Percentiles rank a stretch among this genome's conserved stretches.
Evolutionary conservation across 2,888 invertebrate species (phyloP).

Genomic region (Amblyjoppa fuscipennis): DNA sequence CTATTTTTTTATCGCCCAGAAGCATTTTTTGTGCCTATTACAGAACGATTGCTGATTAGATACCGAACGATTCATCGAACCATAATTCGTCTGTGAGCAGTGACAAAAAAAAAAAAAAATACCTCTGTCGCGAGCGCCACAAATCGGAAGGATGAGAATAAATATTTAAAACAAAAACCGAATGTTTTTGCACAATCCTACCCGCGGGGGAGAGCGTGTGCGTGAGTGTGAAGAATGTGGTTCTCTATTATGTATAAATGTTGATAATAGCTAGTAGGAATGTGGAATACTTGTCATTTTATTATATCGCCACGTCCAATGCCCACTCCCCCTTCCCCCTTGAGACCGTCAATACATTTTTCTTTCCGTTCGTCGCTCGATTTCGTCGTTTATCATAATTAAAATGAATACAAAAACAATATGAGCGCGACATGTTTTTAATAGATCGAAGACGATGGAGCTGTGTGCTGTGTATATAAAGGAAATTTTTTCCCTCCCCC

Average conservation of each 20-base stretch:
- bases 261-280: slow-evolving; percentile 83
- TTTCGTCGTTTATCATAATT: slow-evolving; percentile 51
- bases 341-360: slow-evolving; percentile 18
- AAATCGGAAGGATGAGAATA: slow-evolving; percentile 6
- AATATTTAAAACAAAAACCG: slow-evolving; percentile 24
- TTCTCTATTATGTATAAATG: slow-evolving; percentile 84
- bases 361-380: slow-evolving; percentile 41
- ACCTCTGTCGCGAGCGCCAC: slow-evolving; percentile 14
- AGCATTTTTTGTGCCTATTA: background rate
- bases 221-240: slow-evolving; percentile 73
- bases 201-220: slow-evolving; percentile 67
- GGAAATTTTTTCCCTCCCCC: slow-evolving; percentile 67
- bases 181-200: slow-evolving; percentile 72
- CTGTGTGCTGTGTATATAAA: slow-evolving; percentile 77
- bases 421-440: slow-evolving; percentile 25
- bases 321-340: slow-evolving; percentile 16
- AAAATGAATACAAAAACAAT: slow-evolving; percentile 16
- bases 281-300: slow-evolving; percentile 81
- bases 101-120: slow-evolving; percentile 11
- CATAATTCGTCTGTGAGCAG: background rate
- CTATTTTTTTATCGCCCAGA: background rate
- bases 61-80: slow-evolving; percentile 11
- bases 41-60: slow-evolving; percentile 8
- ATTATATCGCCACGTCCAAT: slow-evolving; percentile 69
- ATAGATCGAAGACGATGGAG: slow-evolving; percentile 59